Evolutionary conservation across 2,888 invertebrate species (phyloP).

Genomic region (Odontocolon sp.): DNA sequence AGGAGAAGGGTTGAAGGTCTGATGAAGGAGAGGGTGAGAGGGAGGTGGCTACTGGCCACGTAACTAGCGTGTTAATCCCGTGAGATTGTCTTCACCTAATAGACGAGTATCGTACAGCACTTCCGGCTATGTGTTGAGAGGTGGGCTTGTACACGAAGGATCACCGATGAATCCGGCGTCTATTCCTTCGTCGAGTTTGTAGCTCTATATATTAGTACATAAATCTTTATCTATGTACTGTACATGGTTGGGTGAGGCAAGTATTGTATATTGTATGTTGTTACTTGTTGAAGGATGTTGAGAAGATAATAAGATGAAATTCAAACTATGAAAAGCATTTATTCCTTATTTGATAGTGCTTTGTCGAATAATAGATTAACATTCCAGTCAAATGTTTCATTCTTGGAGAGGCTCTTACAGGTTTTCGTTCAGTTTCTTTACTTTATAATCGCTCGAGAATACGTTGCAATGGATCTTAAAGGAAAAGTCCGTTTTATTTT

Average conservation of each 20-base stretch:
- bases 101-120: slow-evolving; percentile 46
- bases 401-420: too few relatives aligned
- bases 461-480: too few relatives aligned
- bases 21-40: not conserved
- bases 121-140: slow-evolving; percentile 45
- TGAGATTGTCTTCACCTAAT: slow-evolving; percentile 58
- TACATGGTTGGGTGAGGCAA: not conserved
- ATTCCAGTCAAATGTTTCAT: too few relatives aligned
- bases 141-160: slow-evolving; percentile 42
- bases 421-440: too few relatives aligned
- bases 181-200: slow-evolving; percentile 12
- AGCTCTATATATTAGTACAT: not conserved
- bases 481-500: not conserved
- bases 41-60: slow-evolving; percentile 13
- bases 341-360: too few relatives aligned
- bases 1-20: not conserved
- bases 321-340: too few relatives aligned
- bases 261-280: not conserved
- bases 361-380: not conserved
- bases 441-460: too few relatives aligned
- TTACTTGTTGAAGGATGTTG: not conserved
- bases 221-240: slow-evolving; percentile 11
- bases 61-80: slow-evolving; percentile 53
- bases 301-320: not conserved
- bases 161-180: slow-evolving; percentile 33